Base-by-base conservation (phyloP, 92 coral and sea anemone species). In the Phenganax stokvisi region DNA sequence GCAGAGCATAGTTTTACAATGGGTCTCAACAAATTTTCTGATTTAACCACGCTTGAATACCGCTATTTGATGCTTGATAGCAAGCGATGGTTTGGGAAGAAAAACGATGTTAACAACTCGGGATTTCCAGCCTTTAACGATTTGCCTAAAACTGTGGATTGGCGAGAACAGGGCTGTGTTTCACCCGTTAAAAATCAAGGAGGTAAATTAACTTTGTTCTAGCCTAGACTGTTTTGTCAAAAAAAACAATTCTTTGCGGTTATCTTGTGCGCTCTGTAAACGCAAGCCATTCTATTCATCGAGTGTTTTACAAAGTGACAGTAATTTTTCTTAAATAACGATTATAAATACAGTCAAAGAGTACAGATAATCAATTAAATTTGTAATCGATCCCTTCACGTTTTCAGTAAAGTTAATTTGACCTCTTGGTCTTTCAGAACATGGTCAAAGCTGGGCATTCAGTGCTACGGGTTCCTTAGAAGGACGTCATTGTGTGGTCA, bases 81-180 rank as follows among this genome's bases (percentile, higher is more conserved):
- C 30, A 12, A 27, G 12, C 52, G 10, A 17, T n/a, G 9, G 75
- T 17, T 8, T 47, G 74, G 72, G 47, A 56, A 44, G 20, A 58
- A 10, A 13, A 52, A 1, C 16, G 29, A 10, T 8, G 85, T 85
- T 16, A 44, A 90, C 25, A 83, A 37, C 5, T 37, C 47, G 47
- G 47, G 47, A 37, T 37, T 37, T 37, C 47, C 4, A 10, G 16
- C 10, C 53, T n/a, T 30, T 16, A 53, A 10, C 30, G 56, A 54
- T 12, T 84, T 90, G 11, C 93, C 93, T 7, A 51, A 44, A 2
- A 54, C 75, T 28, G 93, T 93, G 6, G 96, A 93, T 72, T 93
- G 97, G 97, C 87, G 96, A 27, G 74, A 77, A 0, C 75, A 89
- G 78, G 97, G 97, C 0, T 93, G 91, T 70, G 97, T 93, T n/a